A percentile compares a stretch with the other conserved stretches of the same genome.
Conservation (phyloP, 2,888 invertebrate genomes). For the Drosophila glabriapex region DNA sequence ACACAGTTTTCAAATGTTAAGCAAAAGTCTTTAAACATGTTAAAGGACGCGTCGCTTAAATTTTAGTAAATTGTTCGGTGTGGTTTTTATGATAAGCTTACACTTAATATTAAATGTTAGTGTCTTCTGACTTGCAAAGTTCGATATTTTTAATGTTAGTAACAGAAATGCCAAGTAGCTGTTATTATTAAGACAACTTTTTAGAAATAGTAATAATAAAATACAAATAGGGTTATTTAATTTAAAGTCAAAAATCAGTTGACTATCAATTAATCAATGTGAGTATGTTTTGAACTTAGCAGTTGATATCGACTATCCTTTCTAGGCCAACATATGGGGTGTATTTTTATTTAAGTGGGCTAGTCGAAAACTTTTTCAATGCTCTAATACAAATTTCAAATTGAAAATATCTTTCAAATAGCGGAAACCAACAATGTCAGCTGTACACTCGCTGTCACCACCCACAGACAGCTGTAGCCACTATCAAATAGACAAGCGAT, state of each 20-base stretch:
- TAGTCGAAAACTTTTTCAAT: slow-evolving; percentile 7
- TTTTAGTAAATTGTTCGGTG: neutral
- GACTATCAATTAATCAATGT: neutral
- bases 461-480: slow-evolving; percentile 17
- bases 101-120: neutral
- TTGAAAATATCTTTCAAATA: slow-evolving; percentile 28
- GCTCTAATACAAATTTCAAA: slow-evolving; percentile 24
- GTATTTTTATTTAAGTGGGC: neutral
- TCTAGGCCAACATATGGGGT: neutral
- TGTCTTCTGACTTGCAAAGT: neutral
- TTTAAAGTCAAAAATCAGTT: neutral
- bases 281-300: neutral
- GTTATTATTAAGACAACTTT: neutral
- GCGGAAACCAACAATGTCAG: slow-evolving; percentile 22
- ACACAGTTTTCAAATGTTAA: neutral
- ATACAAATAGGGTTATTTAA: neutral
- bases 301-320: neutral
- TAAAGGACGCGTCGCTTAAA: neutral
- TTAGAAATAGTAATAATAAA: neutral
- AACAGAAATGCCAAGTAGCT: neutral
- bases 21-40: neutral
- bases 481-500: slow-evolving; percentile 26
- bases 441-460: slow-evolving; percentile 6
- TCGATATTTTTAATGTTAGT: neutral
- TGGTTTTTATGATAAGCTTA: neutral